phyloP scores from a whole-genome alignment of 1,140 invertebrate genomes.

The Lerema accius region DNA sequence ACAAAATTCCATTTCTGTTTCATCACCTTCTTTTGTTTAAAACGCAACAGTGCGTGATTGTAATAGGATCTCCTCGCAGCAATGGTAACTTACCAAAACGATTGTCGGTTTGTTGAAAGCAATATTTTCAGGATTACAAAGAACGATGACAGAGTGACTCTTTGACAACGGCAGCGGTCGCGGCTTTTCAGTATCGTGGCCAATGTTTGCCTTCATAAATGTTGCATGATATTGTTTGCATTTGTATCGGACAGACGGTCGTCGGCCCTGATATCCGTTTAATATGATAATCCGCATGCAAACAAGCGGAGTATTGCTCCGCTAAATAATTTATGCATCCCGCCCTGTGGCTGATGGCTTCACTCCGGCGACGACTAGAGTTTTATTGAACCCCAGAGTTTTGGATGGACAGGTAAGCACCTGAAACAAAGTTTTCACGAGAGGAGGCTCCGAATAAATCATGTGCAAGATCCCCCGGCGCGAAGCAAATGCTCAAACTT shows the following conservation, averaged over 20 bases:
- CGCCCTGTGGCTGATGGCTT: slow-evolving; percentile 68
- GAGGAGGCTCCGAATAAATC: slow-evolving; percentile 53
- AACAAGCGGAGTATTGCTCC: slow-evolving; percentile 77
- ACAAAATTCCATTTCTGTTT: too few relatives aligned
- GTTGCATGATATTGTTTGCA: slow-evolving; percentile 78
- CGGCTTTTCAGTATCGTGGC: slow-evolving; percentile 46
- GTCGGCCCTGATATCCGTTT: slow-evolving; percentile 77
- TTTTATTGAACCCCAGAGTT: slow-evolving; percentile 65
- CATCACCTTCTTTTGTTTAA: too few relatives aligned
- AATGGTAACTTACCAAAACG: too few relatives aligned
- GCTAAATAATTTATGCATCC: slow-evolving; percentile 79
- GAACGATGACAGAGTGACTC: slow-evolving; percentile 2
- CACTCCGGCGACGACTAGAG: slow-evolving; percentile 58
- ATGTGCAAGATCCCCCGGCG: slow-evolving; percentile 42
- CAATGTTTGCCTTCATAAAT: slow-evolving; percentile 70
- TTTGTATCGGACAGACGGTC: slow-evolving; percentile 70
- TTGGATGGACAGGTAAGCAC: slow-evolving; percentile 55
- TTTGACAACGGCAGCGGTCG: slow-evolving; percentile 33
- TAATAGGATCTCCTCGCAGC: too few relatives aligned
- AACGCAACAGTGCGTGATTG: too few relatives aligned
- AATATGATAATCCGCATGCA: slow-evolving; percentile 82
- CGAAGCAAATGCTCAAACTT: slow-evolving; percentile 34
- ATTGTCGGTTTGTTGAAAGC: slow-evolving; percentile 9
- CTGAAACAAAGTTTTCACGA: slow-evolving; percentile 52
- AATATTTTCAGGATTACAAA: slow-evolving; percentile 17